Base-by-base conservation (phyloP, 37 sponge, comb jelly and placozoan species). In the Oopsacas minuta region DNA sequence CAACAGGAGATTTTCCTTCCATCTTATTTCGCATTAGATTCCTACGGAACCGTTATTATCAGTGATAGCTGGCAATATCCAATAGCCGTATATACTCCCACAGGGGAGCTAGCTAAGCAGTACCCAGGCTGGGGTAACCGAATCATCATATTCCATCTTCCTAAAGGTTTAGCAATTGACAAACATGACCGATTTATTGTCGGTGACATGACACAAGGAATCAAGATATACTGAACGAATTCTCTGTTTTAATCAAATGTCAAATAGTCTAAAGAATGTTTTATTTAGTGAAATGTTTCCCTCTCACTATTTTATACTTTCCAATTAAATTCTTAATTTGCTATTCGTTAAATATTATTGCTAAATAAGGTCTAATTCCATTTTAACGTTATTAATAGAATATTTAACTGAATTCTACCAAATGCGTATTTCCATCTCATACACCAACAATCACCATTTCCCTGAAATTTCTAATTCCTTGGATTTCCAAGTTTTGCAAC, bases 201-300 rank as follows among this genome's bases (percentile, higher is more conserved):
- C 28, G 75, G 75, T 61, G 75, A 61, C 22, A 61, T 61, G 75
- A 61, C 75, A 61, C 75, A 61, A n/a, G 75, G 75, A 61, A 61
- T 61, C 75, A 61, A 61, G 75, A 61, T 61, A 32, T 61, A 61
- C 75, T 61, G 30, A 61, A 25, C 75, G 75, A 61, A 61, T 61
- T 10, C 75, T 12, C 75, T 61, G 20, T 61, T 61, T 10, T 20
- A n/a, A 20, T 61, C 20, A n/a, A 61, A 25, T 61, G 17, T 61
- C 75, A 61, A 61, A 10, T 22, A 46, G 51, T 3, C 75, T 61
- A 25, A 61, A 61, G 75, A 61, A 25, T 61, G 75, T 61, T 61
- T 61, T 61, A 61, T 61, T 61, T 61, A 61, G 75, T 61, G 75
- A 10, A 61, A 61, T 25, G 20, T 10, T 61, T 25, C 75, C 28